Base-by-base conservation (phyloP, 2,113 vertebrate genomes). In the Polypterus senegalus region DNA sequence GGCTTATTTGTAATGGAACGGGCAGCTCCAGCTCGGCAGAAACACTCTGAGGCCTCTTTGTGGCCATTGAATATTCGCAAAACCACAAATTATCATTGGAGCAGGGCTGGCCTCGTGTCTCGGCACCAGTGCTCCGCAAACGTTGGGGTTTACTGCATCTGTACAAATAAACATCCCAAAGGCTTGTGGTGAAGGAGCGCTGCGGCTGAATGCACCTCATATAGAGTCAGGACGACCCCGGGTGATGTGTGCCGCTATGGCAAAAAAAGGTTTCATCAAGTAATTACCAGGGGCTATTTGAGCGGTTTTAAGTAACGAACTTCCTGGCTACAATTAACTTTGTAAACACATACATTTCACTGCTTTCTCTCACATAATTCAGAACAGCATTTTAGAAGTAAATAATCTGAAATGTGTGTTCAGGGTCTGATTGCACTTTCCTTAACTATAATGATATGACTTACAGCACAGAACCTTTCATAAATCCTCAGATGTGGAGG, bases 11-110 rank as follows among this genome's bases (percentile, higher is more conserved):
- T 79, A 79, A 81, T 89, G 79, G 83, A 91, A 86, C 67, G 73
- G 77, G 72, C 72, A 72, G 69, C 79, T 84, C 76, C 77, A 77
- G 76, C 75, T 71, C 67, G 83, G 76, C 84, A 83, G 79, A 77
- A 76, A 67, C 56, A 77, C 77, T 93, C 87, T 91, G 86, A 92
- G 80, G 66, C 81, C 82, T 86, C 89, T 92, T 91, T 92, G 89
- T 93, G 82, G 81, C 84, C 77, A 80, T 73, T 79, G 77, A 89
- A 90, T 76, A 79, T 84, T 79, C 80, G 84, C 81, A 81, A 89
- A 91, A 83, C 89, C 92, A 88, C 92, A 93, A 90, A 94, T 93
- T 90, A 90, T 89, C 81, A 82, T 83, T 77, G 86, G 82, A 87
- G 79, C 81, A 79, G 81, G 79, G 74, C 76, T 82, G 82, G 76